A percentile compares a stretch with the other conserved stretches of the same genome.
Conservation (phyloP, 2,113 vertebrate genomes). For the Neodontobutis hainanensis region DNA sequence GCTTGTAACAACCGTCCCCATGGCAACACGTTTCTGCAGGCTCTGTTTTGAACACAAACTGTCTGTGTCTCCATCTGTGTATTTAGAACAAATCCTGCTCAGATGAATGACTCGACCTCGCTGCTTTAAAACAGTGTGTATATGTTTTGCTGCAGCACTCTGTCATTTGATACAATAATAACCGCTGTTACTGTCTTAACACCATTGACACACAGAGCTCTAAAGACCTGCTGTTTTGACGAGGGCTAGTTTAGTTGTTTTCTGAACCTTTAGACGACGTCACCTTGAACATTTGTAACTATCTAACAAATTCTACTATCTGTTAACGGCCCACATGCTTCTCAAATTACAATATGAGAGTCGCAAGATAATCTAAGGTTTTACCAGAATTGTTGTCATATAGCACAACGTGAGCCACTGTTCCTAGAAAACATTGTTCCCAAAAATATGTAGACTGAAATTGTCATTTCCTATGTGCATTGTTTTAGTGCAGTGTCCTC, state of each 20-base stretch:
- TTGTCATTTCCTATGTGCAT: too few species aligned
- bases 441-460: too few species aligned
- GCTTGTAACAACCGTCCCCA: slow-evolving; percentile 69
- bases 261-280: background rate
- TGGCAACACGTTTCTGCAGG: slow-evolving; percentile 59
- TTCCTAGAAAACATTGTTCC: background rate
- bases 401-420: background rate
- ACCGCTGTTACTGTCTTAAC: slow-evolving; percentile 4
- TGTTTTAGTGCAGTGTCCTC: background rate
- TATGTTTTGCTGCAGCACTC: slow-evolving; percentile 4
- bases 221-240: background rate
- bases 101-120: slow-evolving; percentile 18
- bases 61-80: slow-evolving; percentile 53
- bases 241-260: background rate
- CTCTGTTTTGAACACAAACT: slow-evolving; percentile 68
- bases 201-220: background rate
- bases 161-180: slow-evolving; percentile 13
- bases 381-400: background rate
- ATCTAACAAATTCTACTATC: background rate
- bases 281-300: background rate
- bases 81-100: slow-evolving; percentile 25
- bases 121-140: slow-evolving; percentile 17
- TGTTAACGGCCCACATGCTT: background rate
- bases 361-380: background rate
- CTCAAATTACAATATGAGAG: background rate